Percentiles rank a stretch among this genome's conserved stretches.
These are phyloP conservation scores for Macrosoma leucophasiata DNA, from an alignment of 2,888 invertebrate species.

Conservation along the genomic window DNA sequence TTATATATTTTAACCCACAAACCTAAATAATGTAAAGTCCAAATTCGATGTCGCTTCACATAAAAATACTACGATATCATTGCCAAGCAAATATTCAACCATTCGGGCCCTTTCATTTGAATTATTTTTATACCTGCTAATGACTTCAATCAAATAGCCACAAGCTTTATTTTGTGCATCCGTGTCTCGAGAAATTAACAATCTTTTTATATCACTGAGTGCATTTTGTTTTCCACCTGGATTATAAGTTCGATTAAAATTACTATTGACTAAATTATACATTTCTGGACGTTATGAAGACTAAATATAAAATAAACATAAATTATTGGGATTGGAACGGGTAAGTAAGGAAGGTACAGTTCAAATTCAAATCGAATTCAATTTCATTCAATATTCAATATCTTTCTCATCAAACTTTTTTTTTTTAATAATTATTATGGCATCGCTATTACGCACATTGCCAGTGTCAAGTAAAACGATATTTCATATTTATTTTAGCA, in stretches of 20 bases:
- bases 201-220: slow-evolving; percentile 56
- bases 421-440: too few relatives aligned
- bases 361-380: too few relatives aligned
- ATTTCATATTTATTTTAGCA: too few relatives aligned
- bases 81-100: slow-evolving; percentile 56
- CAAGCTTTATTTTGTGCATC: slow-evolving; percentile 59
- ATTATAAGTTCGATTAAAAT: slow-evolving; percentile 58
- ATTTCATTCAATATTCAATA: too few relatives aligned
- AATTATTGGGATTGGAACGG: too few relatives aligned
- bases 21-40: slow-evolving; percentile 59
- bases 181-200: slow-evolving; percentile 57
- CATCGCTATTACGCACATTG: too few relatives aligned
- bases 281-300: slow-evolving; percentile 30
- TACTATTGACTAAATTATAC: slow-evolving; percentile 53
- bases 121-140: slow-evolving; percentile 45
- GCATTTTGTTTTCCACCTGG: slow-evolving; percentile 57
- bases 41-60: slow-evolving; percentile 65
- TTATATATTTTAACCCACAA: slow-evolving; percentile 17
- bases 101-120: slow-evolving; percentile 45
- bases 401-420: too few relatives aligned
- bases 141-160: slow-evolving; percentile 53
- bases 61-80: slow-evolving; percentile 61
- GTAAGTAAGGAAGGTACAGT: too few relatives aligned
- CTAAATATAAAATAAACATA: slow-evolving; percentile 1
- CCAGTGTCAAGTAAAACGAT: too few relatives aligned